Percentiles rank a stretch among this genome's conserved stretches.
phyloP scores from a whole-genome alignment of 2,888 invertebrate genomes.

The Drosophila fulvimacula region DNA sequence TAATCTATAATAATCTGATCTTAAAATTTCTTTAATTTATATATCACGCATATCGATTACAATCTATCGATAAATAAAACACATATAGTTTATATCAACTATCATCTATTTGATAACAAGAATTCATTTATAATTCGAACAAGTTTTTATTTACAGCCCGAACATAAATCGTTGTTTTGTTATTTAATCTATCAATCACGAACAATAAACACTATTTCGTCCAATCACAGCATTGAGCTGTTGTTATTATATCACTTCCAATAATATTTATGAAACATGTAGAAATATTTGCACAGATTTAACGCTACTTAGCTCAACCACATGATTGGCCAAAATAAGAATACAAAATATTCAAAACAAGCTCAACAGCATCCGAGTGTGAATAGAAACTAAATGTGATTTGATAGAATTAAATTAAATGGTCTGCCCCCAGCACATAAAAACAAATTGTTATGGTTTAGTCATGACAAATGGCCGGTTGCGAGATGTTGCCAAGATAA shows the following conservation, averaged over 20 bases:
- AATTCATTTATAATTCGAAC: background rate
- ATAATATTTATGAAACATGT: conserved; percentile 2
- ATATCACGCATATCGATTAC: background rate
- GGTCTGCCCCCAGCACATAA: background rate
- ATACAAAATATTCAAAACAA: too few relatives aligned
- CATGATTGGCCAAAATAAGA: background rate
- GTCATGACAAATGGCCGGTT: background rate
- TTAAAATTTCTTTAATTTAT: too few relatives aligned
- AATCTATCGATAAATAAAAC: background rate
- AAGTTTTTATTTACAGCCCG: background rate
- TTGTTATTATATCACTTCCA: conserved; percentile 4
- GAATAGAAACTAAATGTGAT: background rate
- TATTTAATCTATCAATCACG: background rate
- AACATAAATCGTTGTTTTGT: background rate
- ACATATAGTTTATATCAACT: background rate
- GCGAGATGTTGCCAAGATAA: conserved; percentile 1
- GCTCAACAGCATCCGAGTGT: background rate
- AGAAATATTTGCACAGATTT: conserved; percentile 5
- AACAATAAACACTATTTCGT: background rate
- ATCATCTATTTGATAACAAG: background rate
- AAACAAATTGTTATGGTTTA: conserved; percentile 8
- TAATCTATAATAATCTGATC: too few relatives aligned
- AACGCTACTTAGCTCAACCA: background rate
- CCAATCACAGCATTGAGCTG: background rate
- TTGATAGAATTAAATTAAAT: background rate